phyloP scores from a whole-genome alignment of 2,888 invertebrate genomes.

The Epirrhoe alternata region DNA sequence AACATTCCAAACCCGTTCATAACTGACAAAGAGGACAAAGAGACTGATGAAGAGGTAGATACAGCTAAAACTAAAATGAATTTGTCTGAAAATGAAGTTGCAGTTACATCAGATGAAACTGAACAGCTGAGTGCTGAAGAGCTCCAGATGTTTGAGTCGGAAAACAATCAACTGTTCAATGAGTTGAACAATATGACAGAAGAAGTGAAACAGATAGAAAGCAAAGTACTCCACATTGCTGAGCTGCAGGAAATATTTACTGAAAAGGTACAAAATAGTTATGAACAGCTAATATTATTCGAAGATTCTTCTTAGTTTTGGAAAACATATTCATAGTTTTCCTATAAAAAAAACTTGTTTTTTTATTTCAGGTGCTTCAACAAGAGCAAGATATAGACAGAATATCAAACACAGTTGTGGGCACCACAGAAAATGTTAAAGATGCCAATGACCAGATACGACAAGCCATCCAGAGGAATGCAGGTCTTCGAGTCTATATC shows the following conservation, averaged over 20 bases:
- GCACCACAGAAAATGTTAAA: slow-evolving; percentile 97
- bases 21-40: slow-evolving; percentile 57
- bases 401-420: slow-evolving; percentile 94
- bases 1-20: slow-evolving; percentile 69
- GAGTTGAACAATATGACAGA: slow-evolving; percentile 95
- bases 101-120: slow-evolving; percentile 84
- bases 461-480: slow-evolving; percentile 98
- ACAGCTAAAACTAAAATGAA: slow-evolving; percentile 64
- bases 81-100: slow-evolving; percentile 76
- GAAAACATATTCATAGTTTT: no score
- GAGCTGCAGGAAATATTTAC: slow-evolving; percentile 98
- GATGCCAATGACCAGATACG: slow-evolving; percentile 99
- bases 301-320: no score
- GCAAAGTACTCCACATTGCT: slow-evolving; percentile 97
- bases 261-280: slow-evolving; percentile 94
- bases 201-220: slow-evolving; percentile 95
- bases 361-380: slow-evolving; percentile 88
- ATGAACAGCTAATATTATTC: no score
- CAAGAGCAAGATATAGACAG: slow-evolving; percentile 97
- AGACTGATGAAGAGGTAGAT: slow-evolving; percentile 53
- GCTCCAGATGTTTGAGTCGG: slow-evolving; percentile 96
- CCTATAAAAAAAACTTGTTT: slow-evolving; percentile 1
- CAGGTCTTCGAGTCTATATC: slow-evolving; percentile 96
- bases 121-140: slow-evolving; percentile 92
- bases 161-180: slow-evolving; percentile 94